Base-by-base conservation (phyloP, 2,113 vertebrate species). In the Lamprotornis superbus region DNA sequence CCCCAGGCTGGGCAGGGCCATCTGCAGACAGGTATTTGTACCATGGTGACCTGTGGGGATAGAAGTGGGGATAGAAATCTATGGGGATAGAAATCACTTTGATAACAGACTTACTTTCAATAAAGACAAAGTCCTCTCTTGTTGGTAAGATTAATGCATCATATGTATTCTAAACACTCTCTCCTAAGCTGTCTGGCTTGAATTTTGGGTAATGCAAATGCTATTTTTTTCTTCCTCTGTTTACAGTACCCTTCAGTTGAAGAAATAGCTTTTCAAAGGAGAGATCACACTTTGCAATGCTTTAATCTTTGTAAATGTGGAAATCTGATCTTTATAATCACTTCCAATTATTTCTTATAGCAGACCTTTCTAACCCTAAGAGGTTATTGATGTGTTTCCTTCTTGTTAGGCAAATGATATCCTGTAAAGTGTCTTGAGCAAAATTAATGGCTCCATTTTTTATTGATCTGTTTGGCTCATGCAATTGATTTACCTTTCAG, bases 391-490 rank as follows among this genome's bases (percentile, higher is more conserved):
- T 68, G 84, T 87, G 27, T 83, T 93, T 83, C 70, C 33, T 79
- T 47, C 94, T 93, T 87, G 83, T 95, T 95, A 96, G 73, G 94
- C 85, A 94, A 95, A 97, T 49, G 47, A 87, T 87, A 93, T 50
- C 16, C 78, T 88, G 49, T 49, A 75, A 87, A 74, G 46, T 77
- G 91, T 70, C 80, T 91, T 83, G 39, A 50, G 74, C 30, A 70
- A 96, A 96, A 96, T 94, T 71, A 95, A 81, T 71, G 71, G 21
- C 37, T 81, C 61, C 83, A 64, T 95, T 79, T 91, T 86, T 94
- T 91, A 97, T 96, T 70, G 81, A 95, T 74, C 73, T 52, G 12
- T 84, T 60, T 46, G 35, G 52, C 17, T 50, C 35, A 74, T 70
- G 69, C 27, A 31, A 30, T 75, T 71, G 73, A 77, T 69, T 91